Evolutionary conservation across 2,113 vertebrate species (phyloP).

Genomic region (Etia nguti): DNA sequence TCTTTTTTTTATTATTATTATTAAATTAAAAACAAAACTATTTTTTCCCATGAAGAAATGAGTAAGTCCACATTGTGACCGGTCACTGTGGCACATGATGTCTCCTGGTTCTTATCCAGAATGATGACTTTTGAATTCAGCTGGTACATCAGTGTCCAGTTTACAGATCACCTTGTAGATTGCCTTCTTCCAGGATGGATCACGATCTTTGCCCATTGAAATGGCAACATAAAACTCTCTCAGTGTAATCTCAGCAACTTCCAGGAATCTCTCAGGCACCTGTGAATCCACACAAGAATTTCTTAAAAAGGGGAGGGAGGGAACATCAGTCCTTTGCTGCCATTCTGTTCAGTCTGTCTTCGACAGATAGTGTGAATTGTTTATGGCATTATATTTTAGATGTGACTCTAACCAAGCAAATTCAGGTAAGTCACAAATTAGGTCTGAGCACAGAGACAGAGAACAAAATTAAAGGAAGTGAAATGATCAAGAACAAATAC

Average conservation of each 20-base stretch:
- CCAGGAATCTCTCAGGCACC: slow-evolving; percentile 85
- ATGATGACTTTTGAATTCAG: slow-evolving; percentile 70
- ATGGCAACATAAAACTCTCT: slow-evolving; percentile 86
- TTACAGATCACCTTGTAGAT: slow-evolving; percentile 97
- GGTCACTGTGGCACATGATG: slow-evolving; percentile 14
- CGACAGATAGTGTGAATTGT: neutral
- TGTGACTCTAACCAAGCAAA: neutral
- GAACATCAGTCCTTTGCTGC: neutral
- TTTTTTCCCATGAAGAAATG: neutral
- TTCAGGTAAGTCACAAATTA: slow-evolving; percentile 20
- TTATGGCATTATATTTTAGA: neutral
- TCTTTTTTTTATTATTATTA: neutral
- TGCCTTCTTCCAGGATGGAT: slow-evolving; percentile 93
- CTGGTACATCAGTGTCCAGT: slow-evolving; percentile 84
- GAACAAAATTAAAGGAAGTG: neutral
- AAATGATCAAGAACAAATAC: neutral
- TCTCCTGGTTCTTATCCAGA: neutral
- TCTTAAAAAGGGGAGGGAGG: neutral
- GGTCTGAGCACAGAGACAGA: neutral
- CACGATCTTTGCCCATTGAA: slow-evolving; percentile 77
- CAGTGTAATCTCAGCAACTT: slow-evolving; percentile 83
- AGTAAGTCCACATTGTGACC: slow-evolving; percentile 30
- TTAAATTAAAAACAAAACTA: rapidly evolving
- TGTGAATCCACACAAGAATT: slow-evolving; percentile 44
- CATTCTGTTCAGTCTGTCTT: neutral